phyloP scores from a whole-genome alignment of 2,888 invertebrate genomes.

The Lithosia quadra region DNA sequence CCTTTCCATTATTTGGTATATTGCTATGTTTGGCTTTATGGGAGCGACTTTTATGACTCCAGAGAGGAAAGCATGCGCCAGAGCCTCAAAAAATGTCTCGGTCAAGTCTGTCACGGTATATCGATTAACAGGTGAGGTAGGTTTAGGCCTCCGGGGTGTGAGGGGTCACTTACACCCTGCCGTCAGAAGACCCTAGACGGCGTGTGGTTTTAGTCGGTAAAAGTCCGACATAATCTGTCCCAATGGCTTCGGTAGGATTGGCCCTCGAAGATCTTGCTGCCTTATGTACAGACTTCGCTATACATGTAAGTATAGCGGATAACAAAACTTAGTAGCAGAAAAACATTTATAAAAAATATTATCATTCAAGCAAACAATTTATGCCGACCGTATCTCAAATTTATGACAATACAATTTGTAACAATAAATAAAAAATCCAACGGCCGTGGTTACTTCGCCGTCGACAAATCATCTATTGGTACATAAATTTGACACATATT shows the following conservation, averaged over 20 bases:
- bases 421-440: constrained; percentile 23
- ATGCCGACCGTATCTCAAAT: not conserved
- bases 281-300: not conserved
- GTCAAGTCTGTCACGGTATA: not conserved
- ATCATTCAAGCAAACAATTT: not conserved
- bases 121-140: not conserved
- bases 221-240: no score
- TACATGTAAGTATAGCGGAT: not conserved
- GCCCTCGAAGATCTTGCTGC: not conserved
- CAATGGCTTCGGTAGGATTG: no score
- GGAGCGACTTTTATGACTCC: not conserved
- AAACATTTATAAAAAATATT: not conserved
- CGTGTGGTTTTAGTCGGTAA: no score
- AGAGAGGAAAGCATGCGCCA: not conserved
- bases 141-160: no score
- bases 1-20: no score
- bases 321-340: not conserved
- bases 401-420: constrained; percentile 17
- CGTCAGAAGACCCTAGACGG: no score
- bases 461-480: constrained; percentile 30
- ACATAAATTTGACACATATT: constrained; percentile 48
- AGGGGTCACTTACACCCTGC: no score
- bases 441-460: constrained; percentile 13
- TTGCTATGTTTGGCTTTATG: no score
- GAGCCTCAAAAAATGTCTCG: no score